Evolutionary conservation across 2,113 vertebrate species (phyloP).

Genomic region (Myotis yumanensis): DNA sequence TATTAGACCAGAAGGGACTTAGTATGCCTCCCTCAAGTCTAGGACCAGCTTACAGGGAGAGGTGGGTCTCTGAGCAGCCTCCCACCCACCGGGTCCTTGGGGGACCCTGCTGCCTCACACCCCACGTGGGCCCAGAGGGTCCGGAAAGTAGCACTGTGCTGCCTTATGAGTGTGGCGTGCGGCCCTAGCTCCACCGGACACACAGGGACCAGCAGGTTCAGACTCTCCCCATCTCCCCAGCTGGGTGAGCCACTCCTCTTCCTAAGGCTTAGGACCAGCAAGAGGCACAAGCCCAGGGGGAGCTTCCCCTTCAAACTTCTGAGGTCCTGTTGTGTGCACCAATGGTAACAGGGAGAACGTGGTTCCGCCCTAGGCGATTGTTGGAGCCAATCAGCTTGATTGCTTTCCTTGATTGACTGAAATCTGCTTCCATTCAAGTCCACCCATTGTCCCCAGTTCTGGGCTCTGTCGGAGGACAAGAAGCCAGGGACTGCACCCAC

Average conservation of each 20-base stretch:
- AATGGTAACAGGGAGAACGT: rapidly evolving
- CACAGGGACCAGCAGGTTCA: background rate
- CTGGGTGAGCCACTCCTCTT: background rate
- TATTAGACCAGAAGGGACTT: background rate
- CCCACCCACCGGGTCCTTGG: background rate
- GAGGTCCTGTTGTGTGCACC: rapidly evolving
- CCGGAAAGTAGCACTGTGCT: background rate
- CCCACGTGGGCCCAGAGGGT: background rate
- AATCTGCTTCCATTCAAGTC: background rate
- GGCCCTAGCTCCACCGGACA: background rate
- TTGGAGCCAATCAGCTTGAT: too few species aligned
- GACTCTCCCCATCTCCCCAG: background rate
- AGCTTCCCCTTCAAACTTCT: background rate
- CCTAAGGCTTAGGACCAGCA: background rate
- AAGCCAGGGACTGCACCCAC: background rate
- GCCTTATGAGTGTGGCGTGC: background rate
- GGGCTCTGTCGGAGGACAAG: too few species aligned
- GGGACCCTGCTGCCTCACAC: background rate
- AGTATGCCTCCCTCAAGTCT: background rate
- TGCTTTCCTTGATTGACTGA: background rate
- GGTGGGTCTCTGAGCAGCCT: background rate
- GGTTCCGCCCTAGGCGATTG: background rate
- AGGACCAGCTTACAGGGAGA: background rate
- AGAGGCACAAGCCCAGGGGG: background rate
- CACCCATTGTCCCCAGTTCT: background rate